These are phyloP conservation scores for Connochaetes taurinus DNA, from an alignment of 2,113 vertebrate genomes.

Conservation along the genomic window DNA sequence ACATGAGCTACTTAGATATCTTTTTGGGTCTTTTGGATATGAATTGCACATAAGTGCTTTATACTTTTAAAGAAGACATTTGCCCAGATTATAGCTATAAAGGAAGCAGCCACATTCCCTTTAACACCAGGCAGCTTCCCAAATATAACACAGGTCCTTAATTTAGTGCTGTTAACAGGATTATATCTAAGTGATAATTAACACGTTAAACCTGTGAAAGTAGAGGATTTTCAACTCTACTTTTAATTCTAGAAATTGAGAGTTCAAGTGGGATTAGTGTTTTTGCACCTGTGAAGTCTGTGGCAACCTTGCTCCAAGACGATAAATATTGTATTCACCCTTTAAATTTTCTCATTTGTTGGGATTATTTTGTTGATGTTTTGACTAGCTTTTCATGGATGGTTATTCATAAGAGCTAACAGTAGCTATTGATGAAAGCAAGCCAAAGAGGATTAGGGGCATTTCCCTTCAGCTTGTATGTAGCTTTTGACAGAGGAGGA, in stretches of 20 bases:
- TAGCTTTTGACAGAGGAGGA: neutral
- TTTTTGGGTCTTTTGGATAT: neutral
- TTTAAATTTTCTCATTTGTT: neutral
- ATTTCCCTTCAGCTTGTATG: neutral
- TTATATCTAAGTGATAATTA: slow-evolving; percentile 65
- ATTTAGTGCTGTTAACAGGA: slow-evolving; percentile 53
- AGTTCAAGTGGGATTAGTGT: neutral
- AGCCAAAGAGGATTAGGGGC: neutral
- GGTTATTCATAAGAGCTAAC: neutral
- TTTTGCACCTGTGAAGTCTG: neutral
- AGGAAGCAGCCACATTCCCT: slow-evolving; percentile 21
- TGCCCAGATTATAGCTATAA: neutral
- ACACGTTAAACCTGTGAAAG: slow-evolving; percentile 38
- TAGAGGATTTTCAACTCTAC: neutral
- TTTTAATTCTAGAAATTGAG: neutral
- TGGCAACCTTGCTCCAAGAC: neutral
- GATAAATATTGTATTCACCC: neutral
- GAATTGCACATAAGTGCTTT: neutral
- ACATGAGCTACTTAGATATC: neutral
- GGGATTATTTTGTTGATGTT: slow-evolving; percentile 15
- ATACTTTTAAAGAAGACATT: slow-evolving; percentile 29
- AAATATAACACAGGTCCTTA: slow-evolving; percentile 44
- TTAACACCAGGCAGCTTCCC: slow-evolving; percentile 11
- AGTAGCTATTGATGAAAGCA: neutral
- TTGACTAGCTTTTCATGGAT: neutral